These are phyloP conservation scores for Mastomys coucha DNA, from an alignment of 2,113 vertebrate species.

Conservation along the genomic window DNA sequence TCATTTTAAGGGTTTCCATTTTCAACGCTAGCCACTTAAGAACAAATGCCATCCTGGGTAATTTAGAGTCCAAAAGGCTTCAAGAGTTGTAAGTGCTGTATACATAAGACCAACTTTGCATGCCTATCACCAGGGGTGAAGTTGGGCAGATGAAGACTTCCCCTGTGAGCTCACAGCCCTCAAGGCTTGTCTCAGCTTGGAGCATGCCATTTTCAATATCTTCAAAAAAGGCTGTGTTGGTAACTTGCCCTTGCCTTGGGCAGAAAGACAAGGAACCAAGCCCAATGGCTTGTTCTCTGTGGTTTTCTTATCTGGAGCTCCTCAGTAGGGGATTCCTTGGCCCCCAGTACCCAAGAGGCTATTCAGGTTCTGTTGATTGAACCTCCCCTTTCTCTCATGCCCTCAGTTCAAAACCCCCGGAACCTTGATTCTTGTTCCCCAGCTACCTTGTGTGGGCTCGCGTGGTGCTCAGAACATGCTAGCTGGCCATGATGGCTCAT, in stretches of 20 bases:
- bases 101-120: not conserved
- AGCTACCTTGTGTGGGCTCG: not conserved
- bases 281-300: not conserved
- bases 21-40: not conserved
- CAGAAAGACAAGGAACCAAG: not conserved
- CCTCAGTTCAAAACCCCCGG: not conserved
- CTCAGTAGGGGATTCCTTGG: not conserved
- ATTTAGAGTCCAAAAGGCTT: not conserved
- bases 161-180: not conserved
- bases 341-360: not conserved
- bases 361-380: not conserved
- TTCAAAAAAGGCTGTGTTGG: not conserved
- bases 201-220: not conserved
- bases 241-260: not conserved
- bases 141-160: fast-evolving
- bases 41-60: not conserved
- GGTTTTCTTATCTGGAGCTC: not conserved
- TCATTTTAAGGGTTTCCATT: slow-evolving; percentile 1
- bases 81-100: not conserved
- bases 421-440: not conserved
- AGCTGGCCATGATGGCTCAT: not conserved
- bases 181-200: not conserved
- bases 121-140: not conserved
- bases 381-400: not conserved
- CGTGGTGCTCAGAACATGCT: not conserved